Conservation (phyloP, 23 tunicate species). For the Aplidium turbinatum region DNA sequence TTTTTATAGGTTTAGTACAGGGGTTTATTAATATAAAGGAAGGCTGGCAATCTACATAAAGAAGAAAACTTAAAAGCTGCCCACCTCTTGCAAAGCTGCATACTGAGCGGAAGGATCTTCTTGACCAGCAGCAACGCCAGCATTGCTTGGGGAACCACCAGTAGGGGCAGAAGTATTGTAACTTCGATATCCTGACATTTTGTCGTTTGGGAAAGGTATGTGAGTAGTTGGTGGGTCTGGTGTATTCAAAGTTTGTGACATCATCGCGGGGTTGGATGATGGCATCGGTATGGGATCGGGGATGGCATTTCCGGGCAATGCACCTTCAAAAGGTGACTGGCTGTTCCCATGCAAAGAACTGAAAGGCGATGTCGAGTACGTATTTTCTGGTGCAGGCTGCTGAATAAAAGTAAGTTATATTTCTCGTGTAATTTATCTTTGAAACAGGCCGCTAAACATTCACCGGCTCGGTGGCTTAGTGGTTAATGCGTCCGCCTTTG, state of each 20-base stretch:
- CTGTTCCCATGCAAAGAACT: conserved; percentile 37
- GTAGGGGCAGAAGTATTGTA: conserved; percentile 14
- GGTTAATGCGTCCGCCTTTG: no score
- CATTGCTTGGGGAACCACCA: background rate
- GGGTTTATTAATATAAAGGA: no score
- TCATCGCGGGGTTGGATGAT: background rate
- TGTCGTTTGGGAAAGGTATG: conserved; percentile 78
- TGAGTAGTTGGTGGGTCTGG: conserved; percentile 64
- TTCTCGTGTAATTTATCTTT: no score
- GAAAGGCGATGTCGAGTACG: conserved; percentile 7
- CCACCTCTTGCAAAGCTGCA: conserved; percentile 1
- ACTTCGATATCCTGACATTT: conserved; percentile 63
- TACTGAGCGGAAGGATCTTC: conserved; percentile 5
- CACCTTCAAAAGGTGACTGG: conserved; percentile 38
- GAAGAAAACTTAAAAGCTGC: no score
- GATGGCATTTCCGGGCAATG: conserved; percentile 9
- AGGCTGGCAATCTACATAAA: no score
- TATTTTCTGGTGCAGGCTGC: conserved; percentile 22
- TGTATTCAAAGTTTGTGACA: conserved; percentile 24
- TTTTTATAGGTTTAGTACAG: no score
- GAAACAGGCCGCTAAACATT: no score
- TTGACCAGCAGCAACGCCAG: background rate
- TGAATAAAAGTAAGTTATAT: background rate
- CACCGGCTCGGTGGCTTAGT: no score
- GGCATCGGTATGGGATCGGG: conserved; percentile 41